Evolutionary conservation across 2,113 vertebrate species (phyloP), one percentile per base, ranked within the genome.

Genomic region (Melozone crissalis): DNA sequence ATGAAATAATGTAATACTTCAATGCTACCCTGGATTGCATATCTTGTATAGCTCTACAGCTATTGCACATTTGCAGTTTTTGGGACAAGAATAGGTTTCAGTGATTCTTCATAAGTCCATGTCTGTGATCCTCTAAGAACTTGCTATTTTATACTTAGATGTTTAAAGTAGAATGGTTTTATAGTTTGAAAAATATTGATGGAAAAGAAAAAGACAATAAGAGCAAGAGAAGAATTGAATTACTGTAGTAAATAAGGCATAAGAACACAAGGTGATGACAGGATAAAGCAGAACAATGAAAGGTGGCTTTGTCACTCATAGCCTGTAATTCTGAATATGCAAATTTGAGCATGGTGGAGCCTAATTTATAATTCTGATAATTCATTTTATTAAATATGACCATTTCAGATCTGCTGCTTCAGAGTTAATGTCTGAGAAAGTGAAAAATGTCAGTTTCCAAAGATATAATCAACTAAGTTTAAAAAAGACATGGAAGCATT

Each of bases 41-140:
- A 21, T 8, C 8, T 22, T 16, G 37, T 41, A 59, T 1, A 72
- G 5, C 2, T 62, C 33, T 55, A 52, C 11, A 69, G 15, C 9
- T 57, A 22, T 33, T 1, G 1, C 35, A 74, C 4, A 52, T 15
- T 30, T 49, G 10, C 23, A 71, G 31, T 26, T 37, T 78, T 84
- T 33, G 52, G 27, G 7, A 49, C 14, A 5, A 49, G 26, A 76
- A 37, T 2, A 51, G 5, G 15, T 76, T 59, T 74, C 14, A 61
- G 4, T 0, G 1, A 15, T 20, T 52, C 33, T 11, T 82, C 14
- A 6, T 5, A 21, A 82, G 6, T 41, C 26, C 12, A 11, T 62
- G 13, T 5, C 15, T 46, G 24, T 65, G 57, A 27, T 78, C n/a
- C 6, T 74, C 46, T 58, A 66, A 74, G 61, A 54, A 71, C 67